Evolutionary conservation across 2,888 invertebrate species (phyloP), one percentile per base, ranked within the genome.

Genomic region (Cylindroiulus punctatus): DNA sequence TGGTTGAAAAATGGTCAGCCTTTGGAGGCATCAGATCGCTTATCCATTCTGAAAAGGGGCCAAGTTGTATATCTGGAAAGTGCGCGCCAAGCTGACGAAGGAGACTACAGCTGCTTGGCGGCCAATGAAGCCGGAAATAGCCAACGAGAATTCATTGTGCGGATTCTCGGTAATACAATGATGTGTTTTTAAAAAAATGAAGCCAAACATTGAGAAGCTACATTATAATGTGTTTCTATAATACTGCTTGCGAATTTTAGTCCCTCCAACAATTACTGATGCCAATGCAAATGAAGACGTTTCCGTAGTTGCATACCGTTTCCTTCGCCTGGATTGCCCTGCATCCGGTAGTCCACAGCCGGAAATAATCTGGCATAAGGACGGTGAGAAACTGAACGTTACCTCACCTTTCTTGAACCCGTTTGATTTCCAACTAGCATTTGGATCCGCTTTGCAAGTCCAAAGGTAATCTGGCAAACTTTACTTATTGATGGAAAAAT

Each of bases 21-120:
- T 57, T 44, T 88, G 10, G 36, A 57, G 22, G 14, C 86, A 47
- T 44, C 57, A 8, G 84, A 85, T 85, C 40, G 85, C 10, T 86
- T 86, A 17, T 84, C 87, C 19, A 57, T 87, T 65, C 57, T 87
- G 17, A 84, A 86, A 26, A 57, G 65, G 47, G 87, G 86, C 82
- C 81, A 87, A 42, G 87, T 86, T 8, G 22, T 84, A 5, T 84
- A 42, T 30, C 14, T 84, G n/a, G 47, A 42, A n/a, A 22, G 26
- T n/a, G 30, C 44, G 8, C 22, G n/a, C n/a, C 30, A 26, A 10
- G n/a, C 14, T 8, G 91, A 93, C 22, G 91, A 91, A 82, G 94
- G 94, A 0, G 89, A 92, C 32, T 93, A 93, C 89, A 92, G 92
- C 0, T 95, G 95, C 88, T 91, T 92, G 19, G 94, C 94, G 0